Base-by-base conservation (phyloP, 2,888 invertebrate species). In the Nomada lathburiana region DNA sequence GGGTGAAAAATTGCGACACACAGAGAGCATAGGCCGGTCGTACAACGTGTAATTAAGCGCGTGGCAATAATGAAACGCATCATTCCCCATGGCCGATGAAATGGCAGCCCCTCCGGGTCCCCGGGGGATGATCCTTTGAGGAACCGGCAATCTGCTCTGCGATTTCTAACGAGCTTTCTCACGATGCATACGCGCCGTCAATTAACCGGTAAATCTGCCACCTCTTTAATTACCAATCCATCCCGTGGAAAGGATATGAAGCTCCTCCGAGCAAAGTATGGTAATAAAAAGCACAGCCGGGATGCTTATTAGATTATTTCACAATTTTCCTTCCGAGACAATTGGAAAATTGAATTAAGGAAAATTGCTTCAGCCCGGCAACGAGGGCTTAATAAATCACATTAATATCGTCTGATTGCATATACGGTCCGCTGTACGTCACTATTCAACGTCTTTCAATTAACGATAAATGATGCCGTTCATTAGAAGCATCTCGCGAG, bases 151-250 rank as follows among this genome's bases (percentile, higher is more conserved):
- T 86, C 79, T 75, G 71, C 26, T 29, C 80, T 23, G 26, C 70
- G 82, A 80, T 81, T 83, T 74, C 80, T 87, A 91, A 92, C 92
- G 90, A 89, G 87, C 90, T 89, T 92, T 92, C 92, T 90, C 92
- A 92, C 91, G 92, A 89, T 84, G 81, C 87, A 82, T 81, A 86
- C 82, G 77, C 60, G 81, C 77, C 80, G 83, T 85, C 88, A 88
- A 89, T 90, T 90, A 90, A 89, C 89, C 68, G 84, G 76, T 83
- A 86, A 85, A 87, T 87, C 82, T 86, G 80, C 81, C 85, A 78
- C 72, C 82, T 84, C 26, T 55, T 69, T 83, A 88, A 91, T 90
- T 89, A 90, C 88, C 86, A 75, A 88, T 18, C 29, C 13, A 1
- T 11, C 9, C 18, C 36, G 10, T 42, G 36, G 2, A 7, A 0